Base-by-base conservation (phyloP, 1,140 invertebrate genomes). In the Frieseomelitta varia region DNA sequence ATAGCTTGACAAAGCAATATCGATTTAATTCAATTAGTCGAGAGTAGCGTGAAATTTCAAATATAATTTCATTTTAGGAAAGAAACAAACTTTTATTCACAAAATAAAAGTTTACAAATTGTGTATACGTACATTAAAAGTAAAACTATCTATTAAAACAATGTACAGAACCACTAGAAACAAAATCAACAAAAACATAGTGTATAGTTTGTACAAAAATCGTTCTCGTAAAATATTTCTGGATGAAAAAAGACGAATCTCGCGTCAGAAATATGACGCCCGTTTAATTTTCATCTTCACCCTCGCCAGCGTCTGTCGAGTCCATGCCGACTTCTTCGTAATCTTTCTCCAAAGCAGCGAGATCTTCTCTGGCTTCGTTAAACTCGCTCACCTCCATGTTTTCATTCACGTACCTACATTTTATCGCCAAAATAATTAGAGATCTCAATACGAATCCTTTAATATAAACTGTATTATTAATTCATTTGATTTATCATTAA, bases 351-450 rank as follows among this genome's bases (percentile, higher is more conserved):
- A 90, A 74, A 0, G 88, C 88, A 1, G 88, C 95, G 21, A 96
- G 94, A 95, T 98, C 97, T 94, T 98, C 98, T 80, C 98, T 93
- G 58, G 97, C 97, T 90, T 97, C 96, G 56, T 94, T 95, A 93
- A 97, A 97, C 90, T 96, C 96, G 39, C 95, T 96, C 89, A 96
- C 97, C 90, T 97, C 97, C 97, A 97, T 97, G 81, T 96, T 96
- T 94, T 97, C 96, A 30, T 95, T 95, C 24, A 96, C 94, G 84
- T 96, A 96, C 96, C 96, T 96, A 87, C 2, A 14, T 11, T 72
- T 27, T n/a, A 17, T 17, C 2, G 21, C 0, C 30, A 21, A 68
- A 68, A 84, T 17, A 27, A 58, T 39, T 61, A 39, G 39, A 47
- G 39, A 10, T 47, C 39, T 47, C 6, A 8, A 0, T 47, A 47